These are phyloP conservation scores for Ciconia stormi DNA, from an alignment of 2,113 vertebrate genomes.

Conservation along the genomic window DNA sequence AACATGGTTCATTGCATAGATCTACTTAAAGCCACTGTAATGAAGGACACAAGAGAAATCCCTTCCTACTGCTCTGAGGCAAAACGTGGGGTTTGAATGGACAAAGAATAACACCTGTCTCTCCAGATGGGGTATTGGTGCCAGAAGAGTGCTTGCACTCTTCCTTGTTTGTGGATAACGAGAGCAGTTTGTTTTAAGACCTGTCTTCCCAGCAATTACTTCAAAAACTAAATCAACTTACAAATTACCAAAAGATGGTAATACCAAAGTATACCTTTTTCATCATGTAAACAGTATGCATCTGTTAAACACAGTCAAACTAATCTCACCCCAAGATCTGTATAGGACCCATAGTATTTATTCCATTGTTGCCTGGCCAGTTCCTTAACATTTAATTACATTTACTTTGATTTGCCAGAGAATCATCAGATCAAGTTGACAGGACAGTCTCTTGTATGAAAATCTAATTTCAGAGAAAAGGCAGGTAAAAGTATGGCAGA, in stretches of 20 bases:
- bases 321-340: not conserved
- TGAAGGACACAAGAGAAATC: not conserved
- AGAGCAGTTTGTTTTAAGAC: not conserved
- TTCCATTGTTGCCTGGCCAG: not conserved
- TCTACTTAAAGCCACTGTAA: not conserved
- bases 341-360: not conserved
- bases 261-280: not conserved
- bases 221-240: not conserved
- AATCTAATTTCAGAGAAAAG: not conserved
- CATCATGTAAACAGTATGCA: not conserved
- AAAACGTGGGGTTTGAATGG: not conserved
- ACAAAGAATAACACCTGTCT: not conserved
- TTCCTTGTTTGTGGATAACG: not conserved
- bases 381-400: not conserved
- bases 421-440: not conserved
- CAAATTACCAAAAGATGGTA: not conserved
- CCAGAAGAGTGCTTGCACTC: not conserved
- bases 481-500: not conserved
- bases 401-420: not conserved
- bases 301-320: not conserved
- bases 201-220: not conserved
- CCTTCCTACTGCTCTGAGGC: not conserved
- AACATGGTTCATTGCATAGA: not conserved
- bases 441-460: not conserved
- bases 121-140: fast-evolving